These are phyloP conservation scores for Otolemur crassicaudatus DNA, from an alignment of 2,797 vertebrate genomes.

Conservation along the genomic window DNA sequence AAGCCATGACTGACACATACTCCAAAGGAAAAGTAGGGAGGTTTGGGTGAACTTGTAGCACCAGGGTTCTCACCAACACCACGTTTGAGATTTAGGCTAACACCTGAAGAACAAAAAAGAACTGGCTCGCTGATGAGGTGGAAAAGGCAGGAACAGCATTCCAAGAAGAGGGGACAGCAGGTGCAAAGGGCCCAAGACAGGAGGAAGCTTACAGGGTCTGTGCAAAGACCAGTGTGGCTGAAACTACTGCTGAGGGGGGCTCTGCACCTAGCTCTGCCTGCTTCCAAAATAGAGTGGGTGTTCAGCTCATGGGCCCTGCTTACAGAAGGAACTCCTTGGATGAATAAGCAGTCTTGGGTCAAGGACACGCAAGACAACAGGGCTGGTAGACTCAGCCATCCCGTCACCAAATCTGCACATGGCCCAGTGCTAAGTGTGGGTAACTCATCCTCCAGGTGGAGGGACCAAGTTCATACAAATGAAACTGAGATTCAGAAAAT, in stretches of 20 bases:
- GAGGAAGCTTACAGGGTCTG: background rate
- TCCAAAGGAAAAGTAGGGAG: background rate
- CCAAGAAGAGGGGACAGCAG: background rate
- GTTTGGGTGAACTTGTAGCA: background rate
- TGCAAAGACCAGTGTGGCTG: background rate
- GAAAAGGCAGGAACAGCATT: background rate
- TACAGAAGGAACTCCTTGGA: background rate
- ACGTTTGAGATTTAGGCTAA: conserved; percentile 7
- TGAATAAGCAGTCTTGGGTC: background rate
- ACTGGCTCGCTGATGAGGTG: background rate
- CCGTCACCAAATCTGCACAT: background rate
- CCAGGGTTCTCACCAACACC: background rate
- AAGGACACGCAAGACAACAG: background rate
- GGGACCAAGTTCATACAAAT: background rate
- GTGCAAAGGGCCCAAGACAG: background rate
- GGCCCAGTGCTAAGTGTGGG: background rate
- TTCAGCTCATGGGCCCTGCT: background rate
- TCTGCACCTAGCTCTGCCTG: background rate
- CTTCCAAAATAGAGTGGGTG: background rate
- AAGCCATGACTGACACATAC: background rate
- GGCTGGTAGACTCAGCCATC: background rate
- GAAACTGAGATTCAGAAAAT: background rate
- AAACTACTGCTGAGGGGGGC: background rate
- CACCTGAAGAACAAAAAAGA: background rate
- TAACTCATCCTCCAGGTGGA: background rate